phyloP scores from a whole-genome alignment of 37 sponge, comb jelly and placozoan genomes.

The Chondrosia reniformis region DNA sequence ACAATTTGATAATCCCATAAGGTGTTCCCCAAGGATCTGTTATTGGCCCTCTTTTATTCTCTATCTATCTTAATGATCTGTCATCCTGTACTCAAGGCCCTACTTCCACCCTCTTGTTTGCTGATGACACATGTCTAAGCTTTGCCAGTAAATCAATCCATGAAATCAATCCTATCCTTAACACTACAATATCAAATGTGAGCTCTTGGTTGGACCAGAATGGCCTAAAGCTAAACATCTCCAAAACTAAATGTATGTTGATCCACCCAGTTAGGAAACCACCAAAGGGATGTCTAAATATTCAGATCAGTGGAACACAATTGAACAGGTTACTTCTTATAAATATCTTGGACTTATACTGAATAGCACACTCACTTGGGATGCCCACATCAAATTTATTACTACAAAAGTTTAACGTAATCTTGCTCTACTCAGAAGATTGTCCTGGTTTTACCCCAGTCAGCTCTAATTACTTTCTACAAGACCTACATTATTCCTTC shows the following conservation, averaged over 20 bases:
- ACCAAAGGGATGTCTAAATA: not conserved
- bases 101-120: not conserved
- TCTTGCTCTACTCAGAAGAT: not conserved
- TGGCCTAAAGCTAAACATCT: not conserved
- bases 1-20: not conserved
- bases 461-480: not conserved
- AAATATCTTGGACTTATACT: not conserved
- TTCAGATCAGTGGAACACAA: not conserved
- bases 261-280: not conserved
- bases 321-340: not conserved
- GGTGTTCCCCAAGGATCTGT: not conserved
- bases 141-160: not conserved
- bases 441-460: not conserved
- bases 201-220: not conserved
- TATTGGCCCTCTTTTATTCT: not conserved
- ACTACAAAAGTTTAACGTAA: not conserved
- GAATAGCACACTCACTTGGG: not conserved
- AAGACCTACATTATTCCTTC: not conserved
- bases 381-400: not conserved
- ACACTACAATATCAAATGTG: not conserved
- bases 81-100: not conserved
- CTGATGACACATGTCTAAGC: not conserved
- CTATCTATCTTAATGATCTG: not conserved
- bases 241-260: not conserved
- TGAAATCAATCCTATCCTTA: not conserved